phyloP scores from a whole-genome alignment of 2,797 vertebrate genomes.

The Lates japonicus region DNA sequence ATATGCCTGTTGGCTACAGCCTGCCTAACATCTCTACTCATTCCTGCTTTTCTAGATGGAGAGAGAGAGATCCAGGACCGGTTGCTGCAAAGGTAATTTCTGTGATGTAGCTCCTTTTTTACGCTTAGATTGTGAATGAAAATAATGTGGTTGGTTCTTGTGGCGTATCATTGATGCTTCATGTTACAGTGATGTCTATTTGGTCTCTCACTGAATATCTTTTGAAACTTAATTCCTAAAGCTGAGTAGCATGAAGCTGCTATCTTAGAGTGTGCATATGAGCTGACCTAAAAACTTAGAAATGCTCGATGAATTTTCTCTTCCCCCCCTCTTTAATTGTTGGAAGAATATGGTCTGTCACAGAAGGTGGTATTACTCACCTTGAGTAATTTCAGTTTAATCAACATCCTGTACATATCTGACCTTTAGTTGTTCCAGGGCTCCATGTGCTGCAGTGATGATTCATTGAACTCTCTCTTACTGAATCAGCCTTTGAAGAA shows the following conservation, averaged over 20 bases:
- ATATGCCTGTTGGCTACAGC: not conserved
- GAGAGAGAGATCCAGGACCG: fast-evolving
- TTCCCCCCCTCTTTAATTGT: not conserved
- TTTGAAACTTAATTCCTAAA: constrained; percentile 44
- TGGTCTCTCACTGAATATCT: constrained; percentile 82
- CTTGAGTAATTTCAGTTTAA: not conserved
- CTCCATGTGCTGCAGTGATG: constrained; percentile 87
- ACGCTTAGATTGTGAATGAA: fast-evolving
- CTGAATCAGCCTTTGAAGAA: constrained; percentile 86
- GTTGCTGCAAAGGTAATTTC: not conserved
- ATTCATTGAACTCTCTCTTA: constrained; percentile 91
- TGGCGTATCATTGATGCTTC: not conserved
- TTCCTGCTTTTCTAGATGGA: not conserved
- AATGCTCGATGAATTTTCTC: fast-evolving
- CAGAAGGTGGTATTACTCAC: constrained; percentile 20
- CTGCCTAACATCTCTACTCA: not conserved
- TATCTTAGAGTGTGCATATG: fast-evolving
- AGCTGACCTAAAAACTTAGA: fast-evolving
- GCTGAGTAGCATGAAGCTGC: constrained; percentile 74
- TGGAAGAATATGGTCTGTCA: fast-evolving
- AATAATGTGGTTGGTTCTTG: fast-evolving
- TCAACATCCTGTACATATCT: too few relatives aligned
- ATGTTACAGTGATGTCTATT: constrained; percentile 76
- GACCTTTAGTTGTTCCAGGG: not conserved
- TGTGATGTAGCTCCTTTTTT: too few relatives aligned